Conservation (phyloP, 2,888 invertebrate genomes). For the Lithophane semibrunnea region DNA sequence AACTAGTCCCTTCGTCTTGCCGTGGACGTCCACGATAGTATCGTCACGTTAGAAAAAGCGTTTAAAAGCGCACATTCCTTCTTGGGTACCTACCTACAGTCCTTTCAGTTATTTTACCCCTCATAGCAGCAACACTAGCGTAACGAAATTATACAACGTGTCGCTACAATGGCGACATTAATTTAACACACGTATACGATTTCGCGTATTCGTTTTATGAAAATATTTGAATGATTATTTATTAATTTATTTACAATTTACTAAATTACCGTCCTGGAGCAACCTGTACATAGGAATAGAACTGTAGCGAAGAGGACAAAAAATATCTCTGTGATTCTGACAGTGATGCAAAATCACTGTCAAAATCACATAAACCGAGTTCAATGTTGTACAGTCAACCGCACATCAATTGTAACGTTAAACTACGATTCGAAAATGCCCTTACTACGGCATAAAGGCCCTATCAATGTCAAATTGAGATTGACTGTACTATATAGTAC, state of each 20-base stretch:
- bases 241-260: no score
- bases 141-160: no score
- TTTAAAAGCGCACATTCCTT: no score
- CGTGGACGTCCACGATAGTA: not conserved
- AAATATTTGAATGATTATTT: no score
- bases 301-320: no score
- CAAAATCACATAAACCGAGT: not conserved
- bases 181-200: no score
- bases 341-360: no score
- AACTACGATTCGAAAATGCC: not conserved
- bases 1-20: not conserved
- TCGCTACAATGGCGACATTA: no score
- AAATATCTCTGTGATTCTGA: no score
- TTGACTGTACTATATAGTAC: not conserved
- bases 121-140: not conserved
- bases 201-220: no score
- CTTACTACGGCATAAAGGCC: not conserved
- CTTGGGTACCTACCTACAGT: not conserved
- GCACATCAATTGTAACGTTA: not conserved
- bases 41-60: not conserved
- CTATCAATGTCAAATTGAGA: not conserved
- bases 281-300: no score
- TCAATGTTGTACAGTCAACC: not conserved
- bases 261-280: no score
- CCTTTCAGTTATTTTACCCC: not conserved